Percentiles rank a stretch among this genome's conserved stretches.
Conservation (phyloP, 2,113 vertebrate species). For the Tetrax tetrax region DNA sequence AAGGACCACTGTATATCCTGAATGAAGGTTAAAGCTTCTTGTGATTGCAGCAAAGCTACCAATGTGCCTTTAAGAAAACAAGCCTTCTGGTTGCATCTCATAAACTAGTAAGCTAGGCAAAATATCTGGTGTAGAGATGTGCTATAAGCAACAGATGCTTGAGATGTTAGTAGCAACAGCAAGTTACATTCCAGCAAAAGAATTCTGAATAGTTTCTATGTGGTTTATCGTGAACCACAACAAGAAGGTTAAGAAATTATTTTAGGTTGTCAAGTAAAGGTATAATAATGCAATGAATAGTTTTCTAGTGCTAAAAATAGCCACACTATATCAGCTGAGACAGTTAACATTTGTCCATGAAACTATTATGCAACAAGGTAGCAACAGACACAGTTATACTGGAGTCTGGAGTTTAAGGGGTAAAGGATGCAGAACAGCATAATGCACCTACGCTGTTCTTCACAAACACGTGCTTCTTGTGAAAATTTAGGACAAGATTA, state of each 20-base stretch:
- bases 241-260: not conserved
- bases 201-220: not conserved
- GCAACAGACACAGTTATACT: not conserved
- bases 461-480: not conserved
- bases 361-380: not conserved
- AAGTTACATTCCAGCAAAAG: not conserved
- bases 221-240: not conserved
- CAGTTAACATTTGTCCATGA: not conserved
- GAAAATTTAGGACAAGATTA: not conserved
- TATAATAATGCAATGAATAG: not conserved
- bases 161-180: not conserved
- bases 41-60: not conserved
- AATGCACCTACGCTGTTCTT: not conserved
- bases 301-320: not conserved
- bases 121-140: not conserved
- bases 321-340: not conserved
- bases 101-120: not conserved
- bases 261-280: not conserved
- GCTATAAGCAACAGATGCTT: slow-evolving; percentile 7
- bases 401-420: not conserved
- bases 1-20: not conserved
- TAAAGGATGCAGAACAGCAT: not conserved
- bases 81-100: not conserved
- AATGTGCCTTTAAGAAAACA: not conserved
- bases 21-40: not conserved